Percentiles rank a stretch among this genome's conserved stretches.
phyloP scores from a whole-genome alignment of 2,888 invertebrate species.

The Synanthedon andrenaeformis region DNA sequence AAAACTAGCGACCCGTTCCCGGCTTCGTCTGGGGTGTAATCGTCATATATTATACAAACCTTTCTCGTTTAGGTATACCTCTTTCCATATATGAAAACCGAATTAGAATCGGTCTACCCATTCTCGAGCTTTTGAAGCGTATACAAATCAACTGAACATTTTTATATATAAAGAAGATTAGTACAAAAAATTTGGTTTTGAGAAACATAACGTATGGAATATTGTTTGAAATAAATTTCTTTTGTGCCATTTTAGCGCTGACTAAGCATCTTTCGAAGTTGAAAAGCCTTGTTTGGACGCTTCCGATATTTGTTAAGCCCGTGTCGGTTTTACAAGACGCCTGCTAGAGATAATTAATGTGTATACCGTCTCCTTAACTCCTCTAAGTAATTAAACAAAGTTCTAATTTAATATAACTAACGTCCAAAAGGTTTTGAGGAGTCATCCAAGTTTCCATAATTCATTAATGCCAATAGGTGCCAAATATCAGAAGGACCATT shows the following conservation, averaged over 20 bases:
- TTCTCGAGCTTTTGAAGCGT: too few relatives aligned
- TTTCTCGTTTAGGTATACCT: too few relatives aligned
- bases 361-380: conserved; percentile 32
- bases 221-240: conserved; percentile 29
- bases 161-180: too few relatives aligned
- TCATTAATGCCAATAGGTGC: not conserved
- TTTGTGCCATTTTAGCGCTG: conserved; percentile 39
- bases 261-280: conserved; percentile 50
- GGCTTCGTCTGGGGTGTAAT: too few relatives aligned
- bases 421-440: not conserved
- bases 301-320: conserved; percentile 58
- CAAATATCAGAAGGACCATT: too few relatives aligned
- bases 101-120: too few relatives aligned
- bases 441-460: not conserved
- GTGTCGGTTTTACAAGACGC: conserved; percentile 53
- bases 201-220: too few relatives aligned
- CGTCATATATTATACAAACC: too few relatives aligned
- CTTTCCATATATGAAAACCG: too few relatives aligned
- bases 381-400: conserved; percentile 37
- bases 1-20: too few relatives aligned
- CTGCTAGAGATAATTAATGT: conserved; percentile 58
- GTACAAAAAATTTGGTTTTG: too few relatives aligned
- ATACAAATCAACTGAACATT: too few relatives aligned
- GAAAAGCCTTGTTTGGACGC: conserved; percentile 50
- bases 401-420: conserved; percentile 36